Evolutionary conservation across 1,140 invertebrate species (phyloP).

Genomic region (Chrysopa pallens): DNA sequence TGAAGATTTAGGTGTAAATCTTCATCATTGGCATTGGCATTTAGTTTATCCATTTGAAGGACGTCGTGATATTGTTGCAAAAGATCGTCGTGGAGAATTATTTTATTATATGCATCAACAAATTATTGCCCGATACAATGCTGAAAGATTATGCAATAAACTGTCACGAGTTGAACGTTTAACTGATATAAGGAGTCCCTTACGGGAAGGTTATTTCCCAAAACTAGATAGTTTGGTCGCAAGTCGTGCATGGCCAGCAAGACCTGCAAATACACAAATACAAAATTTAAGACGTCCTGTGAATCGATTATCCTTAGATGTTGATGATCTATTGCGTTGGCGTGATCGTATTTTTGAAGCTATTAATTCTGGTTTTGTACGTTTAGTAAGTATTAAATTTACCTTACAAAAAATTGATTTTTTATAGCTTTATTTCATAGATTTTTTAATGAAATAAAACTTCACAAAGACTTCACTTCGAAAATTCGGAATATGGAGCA

Average conservation of each 20-base stretch:
- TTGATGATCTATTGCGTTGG: slow-evolving; percentile 54
- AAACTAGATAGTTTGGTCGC: slow-evolving; percentile 48
- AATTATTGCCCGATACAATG: slow-evolving; percentile 49
- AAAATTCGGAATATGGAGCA: slow-evolving; percentile 34
- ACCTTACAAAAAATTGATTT: not conserved
- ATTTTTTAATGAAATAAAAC: not conserved
- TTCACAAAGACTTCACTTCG: slow-evolving; percentile 29
- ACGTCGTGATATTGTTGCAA: slow-evolving; percentile 35
- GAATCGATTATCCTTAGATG: slow-evolving; percentile 44
- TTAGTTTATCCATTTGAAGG: slow-evolving; percentile 56
- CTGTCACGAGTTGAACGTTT: slow-evolving; percentile 34
- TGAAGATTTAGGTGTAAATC: slow-evolving; percentile 53
- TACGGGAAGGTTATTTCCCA: slow-evolving; percentile 51
- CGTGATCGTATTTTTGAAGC: slow-evolving; percentile 54
- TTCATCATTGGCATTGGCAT: slow-evolving; percentile 76
- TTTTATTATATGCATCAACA: slow-evolving; percentile 70
- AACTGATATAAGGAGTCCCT: slow-evolving; percentile 38
- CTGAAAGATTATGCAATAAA: slow-evolving; percentile 44
- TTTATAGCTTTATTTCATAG: slow-evolving; percentile 1
- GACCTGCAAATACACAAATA: slow-evolving; percentile 35
- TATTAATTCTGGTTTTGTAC: slow-evolving; percentile 44
- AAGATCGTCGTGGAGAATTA: slow-evolving; percentile 53
- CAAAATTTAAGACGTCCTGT: slow-evolving; percentile 43
- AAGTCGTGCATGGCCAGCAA: slow-evolving; percentile 39
- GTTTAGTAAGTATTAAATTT: slow-evolving; percentile 28